Base-by-base conservation (phyloP, 1,140 invertebrate genomes). In the Stegodyphus dumicola region DNA sequence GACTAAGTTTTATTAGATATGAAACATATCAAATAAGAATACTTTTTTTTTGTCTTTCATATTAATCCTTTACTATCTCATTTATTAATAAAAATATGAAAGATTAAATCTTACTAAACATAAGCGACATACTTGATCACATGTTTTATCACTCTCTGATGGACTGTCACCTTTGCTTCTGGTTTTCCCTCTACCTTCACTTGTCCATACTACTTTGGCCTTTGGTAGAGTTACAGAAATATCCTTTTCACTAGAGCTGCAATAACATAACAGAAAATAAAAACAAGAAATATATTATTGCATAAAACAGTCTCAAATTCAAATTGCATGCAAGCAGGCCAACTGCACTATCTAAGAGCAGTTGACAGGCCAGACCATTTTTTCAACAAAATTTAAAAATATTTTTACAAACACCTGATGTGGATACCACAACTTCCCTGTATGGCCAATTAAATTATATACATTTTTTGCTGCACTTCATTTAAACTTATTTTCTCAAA, bases 121-220 rank as follows among this genome's bases (percentile, higher is more conserved):
- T 69, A 69, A 13, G 2, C 1, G 7, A 33, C 7, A n/a, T 33
- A 33, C 33, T 33, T 33, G 33, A 33, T 33, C 33, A 33, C 33
- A 33, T 33, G 1, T 33, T 65, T 18, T 54, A 15, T 80, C 18
- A 65, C 15, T 49, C 54, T 60, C 54, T 15, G 15, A 13, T 33
- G 15, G 17, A 51, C 17, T 48, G 18, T 51, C 10, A 10, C 9
- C 17, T 9, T 81, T 18, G 6, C n/a, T 60, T 60, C 49, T 73
- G 48, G 33, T 49, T 71, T 64, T 83, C 33, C 64, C 75, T 0
- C 71, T 54, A 0, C 79, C 79, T 75, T 83, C 79, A 53, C 75
- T 67, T 33, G 79, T 83, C 79, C 79, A 83, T 17, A 83, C n/a
- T 54, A 13, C 53, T 80, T 52, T 64, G 51, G 17, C 15, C 71